phyloP scores from a whole-genome alignment of 2,888 invertebrate species.

The Hartigia nigra region DNA sequence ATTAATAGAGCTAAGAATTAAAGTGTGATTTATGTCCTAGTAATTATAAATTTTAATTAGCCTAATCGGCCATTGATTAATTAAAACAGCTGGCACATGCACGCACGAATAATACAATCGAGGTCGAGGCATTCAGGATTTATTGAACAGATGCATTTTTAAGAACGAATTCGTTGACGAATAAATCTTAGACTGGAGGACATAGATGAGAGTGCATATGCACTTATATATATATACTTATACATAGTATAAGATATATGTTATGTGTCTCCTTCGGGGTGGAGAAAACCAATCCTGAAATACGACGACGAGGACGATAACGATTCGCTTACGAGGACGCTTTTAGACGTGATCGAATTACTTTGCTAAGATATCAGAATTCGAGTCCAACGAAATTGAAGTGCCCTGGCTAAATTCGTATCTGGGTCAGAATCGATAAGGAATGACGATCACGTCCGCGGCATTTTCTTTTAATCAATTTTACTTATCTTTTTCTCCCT shows the following conservation, averaged over 20 bases:
- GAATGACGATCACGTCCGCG: neutral
- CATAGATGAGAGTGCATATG: neutral
- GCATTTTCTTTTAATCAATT: neutral
- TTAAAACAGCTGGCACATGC: neutral
- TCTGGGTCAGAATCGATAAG: neutral
- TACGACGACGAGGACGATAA: neutral
- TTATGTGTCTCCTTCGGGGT: neutral
- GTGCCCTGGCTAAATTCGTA: neutral
- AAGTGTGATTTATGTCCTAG: neutral
- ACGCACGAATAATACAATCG: neutral
- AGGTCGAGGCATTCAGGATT: neutral
- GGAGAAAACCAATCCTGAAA: neutral
- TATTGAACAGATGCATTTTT: neutral
- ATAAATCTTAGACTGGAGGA: neutral
- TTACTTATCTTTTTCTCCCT: neutral
- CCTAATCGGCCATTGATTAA: neutral
- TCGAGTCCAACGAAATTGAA: slow-evolving; percentile 6
- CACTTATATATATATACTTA: neutral
- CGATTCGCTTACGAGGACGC: neutral
- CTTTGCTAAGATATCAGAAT: slow-evolving; percentile 2
- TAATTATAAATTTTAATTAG: neutral
- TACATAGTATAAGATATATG: no score
- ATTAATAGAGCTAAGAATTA: neutral
- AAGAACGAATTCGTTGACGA: neutral
- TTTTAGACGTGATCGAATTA: slow-evolving; percentile 3